A percentile compares a stretch with the other conserved stretches of the same genome.
phyloP scores from a whole-genome alignment of 2,888 invertebrate species.

The Aspidiotus destructor region DNA sequence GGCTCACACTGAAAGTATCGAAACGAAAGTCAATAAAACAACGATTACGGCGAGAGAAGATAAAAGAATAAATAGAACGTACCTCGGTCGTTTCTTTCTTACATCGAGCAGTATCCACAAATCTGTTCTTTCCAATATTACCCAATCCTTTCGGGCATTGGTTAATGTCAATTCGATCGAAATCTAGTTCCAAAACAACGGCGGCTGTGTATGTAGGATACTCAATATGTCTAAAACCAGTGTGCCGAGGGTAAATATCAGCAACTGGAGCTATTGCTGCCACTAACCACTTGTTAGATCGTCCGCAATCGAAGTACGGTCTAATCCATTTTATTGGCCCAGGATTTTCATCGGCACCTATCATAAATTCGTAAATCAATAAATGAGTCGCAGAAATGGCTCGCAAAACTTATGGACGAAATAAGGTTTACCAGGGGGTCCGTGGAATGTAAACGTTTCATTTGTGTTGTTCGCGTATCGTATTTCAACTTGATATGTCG shows the following conservation, averaged over 20 bases:
- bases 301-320: slow-evolving; percentile 92
- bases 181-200: slow-evolving; percentile 89
- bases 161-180: slow-evolving; percentile 92
- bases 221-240: slow-evolving; percentile 84
- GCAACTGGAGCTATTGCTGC: slow-evolving; percentile 89
- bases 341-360: slow-evolving; percentile 73
- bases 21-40: not conserved
- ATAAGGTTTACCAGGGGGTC: slow-evolving; percentile 57
- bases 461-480: slow-evolving; percentile 89
- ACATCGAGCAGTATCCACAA: slow-evolving; percentile 81
- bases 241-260: slow-evolving; percentile 89
- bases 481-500: slow-evolving; percentile 87
- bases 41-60: not conserved
- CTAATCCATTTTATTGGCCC: slow-evolving; percentile 90
- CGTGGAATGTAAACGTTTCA: slow-evolving; percentile 92
- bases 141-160: slow-evolving; percentile 86
- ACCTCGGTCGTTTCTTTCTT: slow-evolving; percentile 83
- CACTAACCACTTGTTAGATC: slow-evolving; percentile 91
- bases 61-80: slow-evolving; percentile 36
- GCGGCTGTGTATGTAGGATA: slow-evolving; percentile 88
- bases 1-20: slow-evolving; percentile 70
- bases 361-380: slow-evolving; percentile 1
- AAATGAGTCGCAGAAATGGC: not conserved
- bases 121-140: slow-evolving; percentile 77
- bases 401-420: not conserved